Conservation (phyloP, 1,140 invertebrate genomes). For the Hirudo medicinalis region DNA sequence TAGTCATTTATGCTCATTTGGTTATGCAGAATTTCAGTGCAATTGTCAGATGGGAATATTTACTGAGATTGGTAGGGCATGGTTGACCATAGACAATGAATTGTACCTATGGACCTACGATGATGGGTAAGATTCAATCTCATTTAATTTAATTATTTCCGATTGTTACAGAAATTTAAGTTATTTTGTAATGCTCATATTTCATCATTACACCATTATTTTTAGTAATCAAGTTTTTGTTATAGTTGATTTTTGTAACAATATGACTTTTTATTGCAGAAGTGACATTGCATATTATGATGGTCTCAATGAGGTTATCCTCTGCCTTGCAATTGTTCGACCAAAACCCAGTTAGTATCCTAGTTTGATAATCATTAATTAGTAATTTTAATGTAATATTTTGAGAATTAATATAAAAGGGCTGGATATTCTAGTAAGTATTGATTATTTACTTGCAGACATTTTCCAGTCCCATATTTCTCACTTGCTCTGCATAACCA, state of each 20-base stretch:
- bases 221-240: too few species aligned
- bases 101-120: slow-evolving; percentile 93
- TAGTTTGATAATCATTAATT: slow-evolving; percentile 11
- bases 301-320: slow-evolving; percentile 74
- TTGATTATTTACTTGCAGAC: slow-evolving; percentile 24
- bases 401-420: too few species aligned
- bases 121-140: slow-evolving; percentile 50
- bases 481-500: slow-evolving; percentile 75
- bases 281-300: slow-evolving; percentile 83
- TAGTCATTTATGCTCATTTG: slow-evolving; percentile 25
- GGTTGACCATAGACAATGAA: slow-evolving; percentile 92
- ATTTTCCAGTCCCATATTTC: slow-evolving; percentile 72
- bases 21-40: slow-evolving; percentile 51
- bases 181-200: slow-evolving; percentile 5
- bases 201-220: too few species aligned
- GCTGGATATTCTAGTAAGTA: too few species aligned
- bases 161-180: neutral
- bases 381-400: neutral
- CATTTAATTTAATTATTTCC: neutral
- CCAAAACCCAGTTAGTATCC: slow-evolving; percentile 55
- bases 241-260: too few species aligned
- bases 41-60: slow-evolving; percentile 92
- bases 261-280: slow-evolving; percentile 39
- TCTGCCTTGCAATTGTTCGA: slow-evolving; percentile 63
- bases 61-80: slow-evolving; percentile 84